Base-by-base conservation (phyloP, 2,797 vertebrate genomes). In the Sciurus vulgaris region DNA sequence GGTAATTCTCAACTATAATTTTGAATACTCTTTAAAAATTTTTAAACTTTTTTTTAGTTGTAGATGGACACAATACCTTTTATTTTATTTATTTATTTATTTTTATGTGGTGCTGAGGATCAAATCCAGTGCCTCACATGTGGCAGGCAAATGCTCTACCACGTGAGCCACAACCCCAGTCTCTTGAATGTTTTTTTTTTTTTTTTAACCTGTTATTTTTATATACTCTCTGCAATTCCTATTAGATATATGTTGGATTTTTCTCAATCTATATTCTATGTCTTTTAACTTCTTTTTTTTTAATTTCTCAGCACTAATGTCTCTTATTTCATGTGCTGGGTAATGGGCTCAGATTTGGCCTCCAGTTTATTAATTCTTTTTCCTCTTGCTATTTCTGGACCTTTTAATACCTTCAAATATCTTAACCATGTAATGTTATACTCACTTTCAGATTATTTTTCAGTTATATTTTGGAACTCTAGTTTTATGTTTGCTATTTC, bases 211-310 rank as follows among this genome's bases (percentile, higher is more conserved):
- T n/a, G 5, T 56, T 61, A 10, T 89, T 44, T 79, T 74, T 77
- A 56, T 70, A 76, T 17, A 54, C 24, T 88, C 14, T 49, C 67
- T 76, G 41, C 7, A 85, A 77, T 70, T 95, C 38, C 35, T 67
- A 12, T 79, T 54, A 78, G 70, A 11, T 63, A 47, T 28, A 44
- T 38, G 7, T n/a, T 65, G 44, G 35, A 38, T 35, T 77, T 77
- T 91, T 65, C 77, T 47, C 6, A 47, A 30, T 76, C 33, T 87
- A 2, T n/a, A 79, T n/a, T 84, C 14, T 14, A 56, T 38, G 33
- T 65, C 47, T 83, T 91, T 82, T 93, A 63, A 35, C 28, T 69
- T 89, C 41, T 93, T 15, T 88, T 93, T 15, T 88, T 69, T 67
- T 47, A 81, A 81, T 59, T 69, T 83, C 28, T 15, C 65, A 18